Evolutionary conservation across 2,888 invertebrate species (phyloP), one percentile per base, ranked within the genome.

Genomic region (Ametastegia equiseti): DNA sequence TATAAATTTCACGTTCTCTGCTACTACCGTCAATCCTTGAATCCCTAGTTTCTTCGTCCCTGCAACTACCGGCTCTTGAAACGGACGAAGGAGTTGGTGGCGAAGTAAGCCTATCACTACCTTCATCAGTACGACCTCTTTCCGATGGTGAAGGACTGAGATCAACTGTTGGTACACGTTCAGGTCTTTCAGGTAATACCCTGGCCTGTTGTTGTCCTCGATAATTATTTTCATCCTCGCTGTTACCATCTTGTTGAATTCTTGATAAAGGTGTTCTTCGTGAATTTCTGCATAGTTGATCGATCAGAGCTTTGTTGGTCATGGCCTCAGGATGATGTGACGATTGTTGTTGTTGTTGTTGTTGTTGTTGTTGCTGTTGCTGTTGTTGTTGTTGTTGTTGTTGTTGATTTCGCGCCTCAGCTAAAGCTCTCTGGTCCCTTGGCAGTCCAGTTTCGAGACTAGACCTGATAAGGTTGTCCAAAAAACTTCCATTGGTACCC

Each of bases 381-480:
- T 93, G 93, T 86, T 93, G 94, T 86, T 93, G 92, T 83, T 91
- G 92, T 82, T 93, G 92, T 80, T 93, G 93, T 89, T 93, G 93
- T 50, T 91, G 93, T 89, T 93, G 94, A 45, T 89, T 93, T 50
- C 92, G 92, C 63, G 88, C 86, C 57, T 89, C 87, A 5, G 86
- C 84, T 71, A 88, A 83, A 30, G 88, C 85, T 81, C 90, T 85
- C 85, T 90, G 89, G 81, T 91, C 91, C 80, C 91, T 87, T 33
- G 93, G 93, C 86, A 94, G 94, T 5, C 95, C 95, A 47, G 95
- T 94, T 91, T 97, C 97, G 83, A 97, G 93, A 85, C 95, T 96
- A 85, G 97, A 96, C 87, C 97, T 93, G 86, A 97, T 97, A 87
- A 97, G 96, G 78, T 96, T 97, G 89, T 97, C 97, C 78, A 97